A percentile compares a stretch with the other conserved stretches of the same genome.
These are phyloP conservation scores for Drosophila ogumai DNA, from an alignment of 1,140 invertebrate species.

Conservation along the genomic window DNA sequence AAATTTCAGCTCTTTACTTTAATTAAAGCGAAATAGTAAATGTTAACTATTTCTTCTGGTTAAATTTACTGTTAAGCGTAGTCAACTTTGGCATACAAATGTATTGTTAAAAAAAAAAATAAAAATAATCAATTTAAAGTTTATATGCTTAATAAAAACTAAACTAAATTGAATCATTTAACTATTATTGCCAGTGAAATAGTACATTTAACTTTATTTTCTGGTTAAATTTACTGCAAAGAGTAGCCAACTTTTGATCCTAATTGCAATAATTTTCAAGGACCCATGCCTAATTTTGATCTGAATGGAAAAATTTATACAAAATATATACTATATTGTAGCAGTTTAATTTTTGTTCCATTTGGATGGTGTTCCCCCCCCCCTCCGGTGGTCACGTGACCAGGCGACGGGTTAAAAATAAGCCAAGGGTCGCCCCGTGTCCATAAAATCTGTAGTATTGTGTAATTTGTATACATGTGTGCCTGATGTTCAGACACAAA, in stretches of 20 bases:
- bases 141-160: no score
- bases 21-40: background rate
- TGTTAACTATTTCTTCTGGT: background rate
- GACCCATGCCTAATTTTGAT: background rate
- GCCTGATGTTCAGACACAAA: background rate
- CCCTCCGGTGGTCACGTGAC: slow-evolving; percentile 34
- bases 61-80: background rate
- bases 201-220: background rate
- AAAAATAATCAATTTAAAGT: no score
- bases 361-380: background rate
- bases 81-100: background rate
- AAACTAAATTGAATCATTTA: no score
- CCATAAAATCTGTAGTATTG: slow-evolving; percentile 16
- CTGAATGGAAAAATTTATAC: background rate
- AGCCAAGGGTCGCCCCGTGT: background rate
- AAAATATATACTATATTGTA: background rate
- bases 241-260: background rate
- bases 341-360: background rate
- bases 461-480: slow-evolving; percentile 4
- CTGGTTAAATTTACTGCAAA: background rate
- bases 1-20: background rate
- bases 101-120: no score
- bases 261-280: background rate
- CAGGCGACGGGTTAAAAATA: slow-evolving; percentile 30
- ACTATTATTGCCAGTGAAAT: background rate